Evolutionary conservation across 2,797 vertebrate genomes (phyloP), one percentile per base, ranked within the genome.

Genomic region (Salmo trutta): DNA sequence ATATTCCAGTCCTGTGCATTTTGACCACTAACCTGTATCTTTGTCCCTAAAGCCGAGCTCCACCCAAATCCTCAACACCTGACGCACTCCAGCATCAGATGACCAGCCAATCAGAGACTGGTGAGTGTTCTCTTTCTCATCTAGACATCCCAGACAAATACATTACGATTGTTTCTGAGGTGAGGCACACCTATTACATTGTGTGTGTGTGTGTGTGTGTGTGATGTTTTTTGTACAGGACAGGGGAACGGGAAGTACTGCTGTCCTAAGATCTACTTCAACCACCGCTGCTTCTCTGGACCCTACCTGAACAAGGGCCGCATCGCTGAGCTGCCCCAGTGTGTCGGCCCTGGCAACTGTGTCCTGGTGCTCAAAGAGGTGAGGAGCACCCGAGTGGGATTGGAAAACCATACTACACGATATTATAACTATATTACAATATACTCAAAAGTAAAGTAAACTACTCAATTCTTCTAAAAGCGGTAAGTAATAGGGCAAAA

Each of bases 191-290:
- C n/a, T 33, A 33, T n/a, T 51, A 36, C 2, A 52, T 66, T 77
- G 47, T 78, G 27, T 66, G n/a, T 64, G n/a, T 77, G 17, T 77
- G 47, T 78, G 27, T 66, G 47, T 78, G 27, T 66, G n/a, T 64
- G n/a, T 77, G 17, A 15, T 77, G 16, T 77, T 36, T 85, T 29
- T 12, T 1, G 24, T 79, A 64, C 87, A 96, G 96, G 96, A 81
- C 95, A 94, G 66, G 94, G 95, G 52, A 98, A 98, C 24, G 97
- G 97, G 75, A 99, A 98, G 86, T 99, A 99, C 91, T 96, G 94
- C 92, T 98, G 96, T 90, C 98, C 98, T 86, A 99, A 99, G 92
- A 99, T 99, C 93, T 99, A 97, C 93, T 99, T 99, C 93, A 99
- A 99, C 88, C 98, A 99, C 83, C 95, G 98, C 78, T 99, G 98